Evolutionary conservation across 2,888 invertebrate genomes (phyloP).

Genomic region (Drosophila macrothrix): DNA sequence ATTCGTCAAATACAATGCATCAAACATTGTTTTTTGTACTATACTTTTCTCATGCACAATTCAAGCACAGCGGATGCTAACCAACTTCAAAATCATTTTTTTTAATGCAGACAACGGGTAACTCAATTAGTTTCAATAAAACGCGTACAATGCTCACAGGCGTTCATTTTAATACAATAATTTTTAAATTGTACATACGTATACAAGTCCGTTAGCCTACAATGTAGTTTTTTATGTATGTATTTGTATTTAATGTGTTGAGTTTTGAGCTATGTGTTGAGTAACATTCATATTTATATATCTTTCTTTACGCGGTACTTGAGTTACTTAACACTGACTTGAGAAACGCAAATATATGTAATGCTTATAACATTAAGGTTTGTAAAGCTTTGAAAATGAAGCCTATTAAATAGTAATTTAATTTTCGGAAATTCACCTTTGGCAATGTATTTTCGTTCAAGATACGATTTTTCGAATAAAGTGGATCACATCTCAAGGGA

Average conservation of each 20-base stretch:
- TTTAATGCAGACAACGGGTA: slow-evolving; percentile 1
- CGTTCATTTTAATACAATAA: slow-evolving; percentile 14
- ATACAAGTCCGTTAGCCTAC: background rate
- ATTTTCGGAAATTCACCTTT: background rate
- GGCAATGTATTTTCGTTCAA: background rate
- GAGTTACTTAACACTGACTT: background rate
- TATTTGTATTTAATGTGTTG: background rate
- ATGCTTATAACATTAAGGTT: background rate
- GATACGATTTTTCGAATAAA: background rate
- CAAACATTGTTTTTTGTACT: background rate
- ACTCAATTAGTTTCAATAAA: slow-evolving; percentile 27
- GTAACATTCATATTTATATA: background rate
- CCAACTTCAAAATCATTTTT: slow-evolving; percentile 5
- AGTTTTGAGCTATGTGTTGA: background rate
- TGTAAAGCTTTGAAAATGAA: background rate
- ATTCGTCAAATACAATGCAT: background rate
- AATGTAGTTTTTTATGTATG: background rate
- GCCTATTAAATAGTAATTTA: background rate
- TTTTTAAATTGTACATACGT: slow-evolving; percentile 8
- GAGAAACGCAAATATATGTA: background rate
- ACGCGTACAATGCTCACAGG: background rate
- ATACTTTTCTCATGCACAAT: background rate
- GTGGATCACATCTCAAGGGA: background rate
- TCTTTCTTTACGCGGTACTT: background rate
- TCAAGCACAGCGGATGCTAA: slow-evolving; percentile 4